Conservation (phyloP, 2,797 vertebrate genomes). For the Octomys mimax region DNA sequence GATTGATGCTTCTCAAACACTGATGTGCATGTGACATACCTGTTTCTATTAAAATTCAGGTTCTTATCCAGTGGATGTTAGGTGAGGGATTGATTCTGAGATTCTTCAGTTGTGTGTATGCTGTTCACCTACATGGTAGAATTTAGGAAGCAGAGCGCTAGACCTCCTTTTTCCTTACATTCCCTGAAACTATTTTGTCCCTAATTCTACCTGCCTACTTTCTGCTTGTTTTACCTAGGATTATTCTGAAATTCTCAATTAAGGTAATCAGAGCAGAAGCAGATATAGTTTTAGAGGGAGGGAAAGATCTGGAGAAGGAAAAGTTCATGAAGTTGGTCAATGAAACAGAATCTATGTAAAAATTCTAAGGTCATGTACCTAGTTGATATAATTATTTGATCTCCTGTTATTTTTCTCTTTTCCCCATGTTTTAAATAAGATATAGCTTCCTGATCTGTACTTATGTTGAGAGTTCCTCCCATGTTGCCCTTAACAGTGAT, state of each 20-base stretch:
- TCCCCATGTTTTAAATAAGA: not conserved
- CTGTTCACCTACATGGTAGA: no score
- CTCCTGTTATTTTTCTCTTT: not conserved
- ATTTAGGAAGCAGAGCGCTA: not conserved
- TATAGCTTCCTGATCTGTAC: not conserved
- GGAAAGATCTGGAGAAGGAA: not conserved
- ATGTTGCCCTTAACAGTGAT: not conserved
- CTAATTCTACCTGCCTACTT: not conserved
- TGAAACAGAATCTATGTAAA: not conserved
- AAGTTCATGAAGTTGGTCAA: not conserved
- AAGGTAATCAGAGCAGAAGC: not conserved
- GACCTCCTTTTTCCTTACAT: not conserved
- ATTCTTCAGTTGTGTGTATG: accelerated
- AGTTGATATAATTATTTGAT: not conserved
- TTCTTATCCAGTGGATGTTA: not conserved
- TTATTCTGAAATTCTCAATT: not conserved
- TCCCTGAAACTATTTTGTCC: not conserved
- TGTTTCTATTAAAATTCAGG: not conserved
- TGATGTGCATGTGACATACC: not conserved
- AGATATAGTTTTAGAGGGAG: not conserved
- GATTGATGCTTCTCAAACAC: not conserved
- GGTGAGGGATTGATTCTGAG: accelerated
- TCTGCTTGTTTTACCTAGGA: not conserved
- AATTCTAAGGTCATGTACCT: not conserved
- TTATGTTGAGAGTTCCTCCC: not conserved